phyloP scores from a whole-genome alignment of 2,113 vertebrate species.

The Pluvialis apricaria region DNA sequence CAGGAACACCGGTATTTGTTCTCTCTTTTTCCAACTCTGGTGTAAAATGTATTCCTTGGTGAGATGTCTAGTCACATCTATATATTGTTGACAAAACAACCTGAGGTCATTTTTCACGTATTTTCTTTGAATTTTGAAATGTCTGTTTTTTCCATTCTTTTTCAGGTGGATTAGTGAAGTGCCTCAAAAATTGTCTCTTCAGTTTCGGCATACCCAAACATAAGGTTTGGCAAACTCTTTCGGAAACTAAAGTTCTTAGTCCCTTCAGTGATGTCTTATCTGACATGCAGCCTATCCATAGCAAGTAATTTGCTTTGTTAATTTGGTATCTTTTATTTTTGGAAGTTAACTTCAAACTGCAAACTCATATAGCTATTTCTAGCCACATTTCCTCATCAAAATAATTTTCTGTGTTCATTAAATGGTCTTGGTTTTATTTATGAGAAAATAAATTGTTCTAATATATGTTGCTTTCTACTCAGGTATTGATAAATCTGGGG shows the following conservation, averaged over 20 bases:
- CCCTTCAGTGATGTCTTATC: background rate
- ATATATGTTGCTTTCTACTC: background rate
- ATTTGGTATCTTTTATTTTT: background rate
- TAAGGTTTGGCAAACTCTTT: background rate
- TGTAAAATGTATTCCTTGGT: background rate
- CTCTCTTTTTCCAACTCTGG: background rate
- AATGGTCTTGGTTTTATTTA: background rate
- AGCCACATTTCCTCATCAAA: background rate
- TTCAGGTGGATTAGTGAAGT: background rate
- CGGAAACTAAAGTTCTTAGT: background rate
- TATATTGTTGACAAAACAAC: background rate
- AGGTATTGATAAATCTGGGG: background rate
- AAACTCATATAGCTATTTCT: background rate
- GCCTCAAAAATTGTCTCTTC: background rate
- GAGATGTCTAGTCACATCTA: background rate
- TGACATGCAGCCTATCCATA: background rate
- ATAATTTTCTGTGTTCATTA: background rate
- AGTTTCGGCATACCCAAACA: background rate
- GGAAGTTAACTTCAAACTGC: background rate
- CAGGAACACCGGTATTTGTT: background rate
- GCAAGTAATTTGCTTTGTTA: background rate
- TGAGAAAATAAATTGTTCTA: background rate
- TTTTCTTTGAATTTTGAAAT: background rate
- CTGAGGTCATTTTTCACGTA: background rate
- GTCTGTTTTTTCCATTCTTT: background rate